Percentiles rank a stretch among this genome's conserved stretches.
Conservation (phyloP, 2,888 invertebrate genomes). For the Drosophila recens region DNA sequence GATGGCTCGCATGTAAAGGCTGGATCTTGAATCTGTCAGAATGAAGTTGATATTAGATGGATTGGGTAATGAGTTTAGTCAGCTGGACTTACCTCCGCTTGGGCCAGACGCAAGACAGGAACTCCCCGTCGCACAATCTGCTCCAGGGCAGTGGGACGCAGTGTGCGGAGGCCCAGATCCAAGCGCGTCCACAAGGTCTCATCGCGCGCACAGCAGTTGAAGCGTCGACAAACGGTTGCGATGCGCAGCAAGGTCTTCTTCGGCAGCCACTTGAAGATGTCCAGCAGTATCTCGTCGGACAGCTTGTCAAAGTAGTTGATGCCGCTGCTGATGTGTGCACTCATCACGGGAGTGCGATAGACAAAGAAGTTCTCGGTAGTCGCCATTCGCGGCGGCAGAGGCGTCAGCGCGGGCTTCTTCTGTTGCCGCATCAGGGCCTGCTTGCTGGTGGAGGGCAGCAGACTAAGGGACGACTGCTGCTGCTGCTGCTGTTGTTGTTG, state of each 20-base stretch:
- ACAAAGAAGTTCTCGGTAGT: constrained; percentile 79
- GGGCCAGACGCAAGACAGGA: constrained; percentile 91
- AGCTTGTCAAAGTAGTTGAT: constrained; percentile 89
- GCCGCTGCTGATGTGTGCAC: constrained; percentile 68
- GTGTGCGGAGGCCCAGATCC: constrained; percentile 90
- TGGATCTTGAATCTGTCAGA: constrained; percentile 61
- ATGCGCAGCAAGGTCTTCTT: constrained; percentile 90
- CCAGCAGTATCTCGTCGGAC: constrained; percentile 94
- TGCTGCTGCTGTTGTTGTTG: constrained; percentile 42
- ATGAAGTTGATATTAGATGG: too few relatives aligned
- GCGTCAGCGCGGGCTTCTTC: constrained; percentile 43
- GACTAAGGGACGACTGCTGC: constrained; percentile 40
- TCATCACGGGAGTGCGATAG: constrained; percentile 80
- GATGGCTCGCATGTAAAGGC: constrained; percentile 51
- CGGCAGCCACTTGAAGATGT: constrained; percentile 93
- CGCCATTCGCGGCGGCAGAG: constrained; percentile 13
- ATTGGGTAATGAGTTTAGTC: background rate
- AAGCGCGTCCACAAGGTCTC: constrained; percentile 94
- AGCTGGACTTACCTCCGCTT: constrained; percentile 88
- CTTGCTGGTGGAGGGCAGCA: constrained; percentile 80
- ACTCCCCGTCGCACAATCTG: constrained; percentile 92
- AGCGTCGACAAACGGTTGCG: constrained; percentile 91
- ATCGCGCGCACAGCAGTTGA: constrained; percentile 92
- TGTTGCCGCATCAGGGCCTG: constrained; percentile 67
- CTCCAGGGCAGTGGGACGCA: constrained; percentile 90